phyloP scores from a whole-genome alignment of 1,140 invertebrate genomes.

The Ganaspis sp. region DNA sequence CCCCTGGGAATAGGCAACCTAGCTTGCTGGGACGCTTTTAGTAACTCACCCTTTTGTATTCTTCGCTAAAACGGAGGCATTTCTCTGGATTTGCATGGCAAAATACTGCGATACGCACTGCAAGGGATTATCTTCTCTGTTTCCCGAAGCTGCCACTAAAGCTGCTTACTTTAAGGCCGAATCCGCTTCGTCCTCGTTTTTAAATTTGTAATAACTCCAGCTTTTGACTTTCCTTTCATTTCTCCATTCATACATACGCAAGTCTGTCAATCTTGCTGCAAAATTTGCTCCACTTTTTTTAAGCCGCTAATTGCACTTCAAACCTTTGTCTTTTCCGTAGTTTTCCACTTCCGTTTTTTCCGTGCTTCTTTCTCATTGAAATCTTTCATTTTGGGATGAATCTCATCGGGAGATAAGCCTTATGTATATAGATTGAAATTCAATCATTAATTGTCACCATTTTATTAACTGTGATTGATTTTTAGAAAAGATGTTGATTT shows the following conservation, averaged over 20 bases:
- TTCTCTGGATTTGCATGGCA: conserved; percentile 7
- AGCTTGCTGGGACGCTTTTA: background rate
- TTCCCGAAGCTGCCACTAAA: conserved; percentile 6
- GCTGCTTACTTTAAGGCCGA: conserved; percentile 15
- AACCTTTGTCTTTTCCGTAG: background rate
- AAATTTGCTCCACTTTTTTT: background rate
- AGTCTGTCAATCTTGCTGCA: background rate
- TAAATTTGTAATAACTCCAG: conserved; percentile 10
- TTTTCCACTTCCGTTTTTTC: too few relatives aligned
- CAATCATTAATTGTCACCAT: too few relatives aligned
- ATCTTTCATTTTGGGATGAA: too few relatives aligned
- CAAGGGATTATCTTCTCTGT: conserved; percentile 19
- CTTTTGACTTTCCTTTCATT: background rate
- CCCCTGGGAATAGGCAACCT: background rate
- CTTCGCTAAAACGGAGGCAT: conserved; percentile 8
- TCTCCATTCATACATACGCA: background rate
- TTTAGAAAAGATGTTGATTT: too few relatives aligned
- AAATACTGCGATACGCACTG: conserved; percentile 15
- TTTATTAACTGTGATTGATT: too few relatives aligned
- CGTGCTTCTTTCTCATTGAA: too few relatives aligned
- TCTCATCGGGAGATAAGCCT: too few relatives aligned
- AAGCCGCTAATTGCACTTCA: background rate
- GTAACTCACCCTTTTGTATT: conserved; percentile 19
- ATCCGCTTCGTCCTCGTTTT: conserved; percentile 1
- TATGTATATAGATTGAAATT: too few relatives aligned